These are phyloP conservation scores for Orycteropus afer DNA, from an alignment of 2,113 vertebrate genomes.

Conservation along the genomic window DNA sequence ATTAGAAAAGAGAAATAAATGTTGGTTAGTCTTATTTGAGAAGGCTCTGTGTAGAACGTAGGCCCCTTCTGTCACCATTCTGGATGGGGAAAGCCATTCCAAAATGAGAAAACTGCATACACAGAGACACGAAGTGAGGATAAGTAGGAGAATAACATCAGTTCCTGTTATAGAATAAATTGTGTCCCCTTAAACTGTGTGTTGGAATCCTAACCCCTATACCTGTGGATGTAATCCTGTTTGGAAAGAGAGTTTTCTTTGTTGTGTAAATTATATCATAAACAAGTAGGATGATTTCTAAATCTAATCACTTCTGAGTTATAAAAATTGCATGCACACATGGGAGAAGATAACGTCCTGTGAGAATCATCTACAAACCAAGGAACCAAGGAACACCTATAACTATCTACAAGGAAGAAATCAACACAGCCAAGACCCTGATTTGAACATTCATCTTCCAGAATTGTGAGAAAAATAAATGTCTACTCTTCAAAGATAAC, in stretches of 20 bases:
- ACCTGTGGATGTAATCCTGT: neutral
- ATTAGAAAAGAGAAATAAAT: neutral
- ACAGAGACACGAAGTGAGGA: neutral
- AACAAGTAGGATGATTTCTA: neutral
- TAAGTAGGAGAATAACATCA: neutral
- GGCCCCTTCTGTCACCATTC: neutral
- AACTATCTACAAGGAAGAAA: neutral
- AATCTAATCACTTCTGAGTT: neutral
- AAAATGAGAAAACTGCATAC: neutral
- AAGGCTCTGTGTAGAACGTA: neutral
- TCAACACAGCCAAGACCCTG: neutral
- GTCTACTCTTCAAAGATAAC: neutral
- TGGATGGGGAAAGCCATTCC: neutral
- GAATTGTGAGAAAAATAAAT: neutral
- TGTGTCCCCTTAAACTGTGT: neutral
- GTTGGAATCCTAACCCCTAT: neutral
- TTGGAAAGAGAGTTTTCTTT: neutral
- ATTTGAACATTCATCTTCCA: neutral
- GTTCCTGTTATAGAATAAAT: neutral
- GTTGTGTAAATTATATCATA: neutral
- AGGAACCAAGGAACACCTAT: neutral
- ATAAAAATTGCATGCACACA: neutral
- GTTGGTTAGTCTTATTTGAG: neutral
- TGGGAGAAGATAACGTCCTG: neutral
- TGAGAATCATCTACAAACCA: neutral